These are phyloP conservation scores for Callaeas wilsoni DNA, from an alignment of 2,113 vertebrate genomes.

Conservation along the genomic window DNA sequence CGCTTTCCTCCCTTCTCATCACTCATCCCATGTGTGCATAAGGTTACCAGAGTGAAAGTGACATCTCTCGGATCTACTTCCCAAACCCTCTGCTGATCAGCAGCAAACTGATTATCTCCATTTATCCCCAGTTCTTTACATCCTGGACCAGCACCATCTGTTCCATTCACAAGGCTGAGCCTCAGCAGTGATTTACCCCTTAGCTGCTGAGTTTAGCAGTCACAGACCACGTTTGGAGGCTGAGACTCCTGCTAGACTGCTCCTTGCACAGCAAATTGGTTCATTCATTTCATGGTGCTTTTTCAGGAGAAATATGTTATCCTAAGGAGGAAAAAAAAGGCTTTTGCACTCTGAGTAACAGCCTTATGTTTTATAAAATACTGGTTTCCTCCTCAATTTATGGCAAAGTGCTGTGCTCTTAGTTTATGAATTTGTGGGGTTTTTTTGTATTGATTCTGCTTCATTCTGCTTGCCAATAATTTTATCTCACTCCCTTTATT, in stretches of 20 bases:
- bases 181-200: not conserved
- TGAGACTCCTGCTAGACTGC: not conserved
- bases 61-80: not conserved
- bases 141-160: not conserved
- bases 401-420: not conserved
- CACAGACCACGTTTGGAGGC: not conserved
- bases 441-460: constrained; percentile 1
- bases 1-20: fast-evolving
- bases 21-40: not conserved
- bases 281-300: not conserved
- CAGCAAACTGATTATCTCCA: not conserved
- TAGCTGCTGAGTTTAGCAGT: not conserved
- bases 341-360: not conserved
- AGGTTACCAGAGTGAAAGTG: not conserved
- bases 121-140: not conserved
- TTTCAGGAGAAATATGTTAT: not conserved
- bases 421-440: not conserved
- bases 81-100: not conserved
- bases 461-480: not conserved
- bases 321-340: not conserved
- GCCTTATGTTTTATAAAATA: not conserved
- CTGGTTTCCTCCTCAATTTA: not conserved
- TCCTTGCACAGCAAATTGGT: not conserved
- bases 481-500: not conserved
- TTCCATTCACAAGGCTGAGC: not conserved